These are phyloP conservation scores for Pelochelys cantorii DNA, from an alignment of 2,797 vertebrate species.

Conservation along the genomic window DNA sequence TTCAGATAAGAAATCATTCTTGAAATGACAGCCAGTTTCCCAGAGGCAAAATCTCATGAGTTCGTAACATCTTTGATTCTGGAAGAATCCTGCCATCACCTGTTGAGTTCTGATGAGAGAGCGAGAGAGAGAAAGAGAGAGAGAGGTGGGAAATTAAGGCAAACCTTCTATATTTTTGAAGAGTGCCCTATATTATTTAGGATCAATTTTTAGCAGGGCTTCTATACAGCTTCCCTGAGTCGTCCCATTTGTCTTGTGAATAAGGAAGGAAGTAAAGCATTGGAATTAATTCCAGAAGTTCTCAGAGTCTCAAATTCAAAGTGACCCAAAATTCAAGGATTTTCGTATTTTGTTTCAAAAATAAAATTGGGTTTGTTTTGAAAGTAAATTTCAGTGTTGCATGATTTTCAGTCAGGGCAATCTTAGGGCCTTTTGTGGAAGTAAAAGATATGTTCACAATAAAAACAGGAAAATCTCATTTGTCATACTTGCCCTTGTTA, in stretches of 20 bases:
- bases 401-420: not conserved
- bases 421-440: not conserved
- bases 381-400: not conserved
- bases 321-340: not conserved
- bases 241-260: too few relatives aligned
- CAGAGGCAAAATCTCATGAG: not conserved
- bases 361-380: not conserved
- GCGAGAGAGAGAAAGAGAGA: not conserved
- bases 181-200: not conserved
- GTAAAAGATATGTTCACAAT: not conserved
- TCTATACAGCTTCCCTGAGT: not conserved
- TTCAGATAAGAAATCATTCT: conserved; percentile 47
- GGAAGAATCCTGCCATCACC: not conserved
- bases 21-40: not conserved
- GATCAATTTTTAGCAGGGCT: not conserved
- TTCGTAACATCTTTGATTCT: not conserved
- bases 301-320: not conserved
- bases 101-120: not conserved
- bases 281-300: not conserved
- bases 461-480: not conserved
- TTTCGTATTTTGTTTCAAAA: conserved; percentile 1
- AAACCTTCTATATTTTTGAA: not conserved
- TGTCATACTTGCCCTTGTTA: not conserved
- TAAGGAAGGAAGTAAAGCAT: too few relatives aligned
- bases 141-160: not conserved